Evolutionary conservation across 2,888 invertebrate species (phyloP), one percentile per base, ranked within the genome.

Genomic region (Troilus luridus): DNA sequence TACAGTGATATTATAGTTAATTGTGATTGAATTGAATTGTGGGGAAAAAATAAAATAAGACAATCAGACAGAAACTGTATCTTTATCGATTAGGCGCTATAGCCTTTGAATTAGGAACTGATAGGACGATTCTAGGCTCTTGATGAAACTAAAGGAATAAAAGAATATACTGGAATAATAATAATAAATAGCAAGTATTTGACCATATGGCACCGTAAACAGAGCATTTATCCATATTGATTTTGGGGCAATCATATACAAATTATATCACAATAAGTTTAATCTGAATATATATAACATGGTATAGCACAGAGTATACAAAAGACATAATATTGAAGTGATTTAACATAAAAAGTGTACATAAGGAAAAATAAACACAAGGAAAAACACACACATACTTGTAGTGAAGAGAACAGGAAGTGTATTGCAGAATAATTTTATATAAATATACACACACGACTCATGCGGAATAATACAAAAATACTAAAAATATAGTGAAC

Each of bases 151-250:
- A 1, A 77, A 21, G 27, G 21, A 77, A 10, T 24, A 72, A 27
- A 72, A 72, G 27, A 27, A 67, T 67, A 67, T 67, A 0, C 14
- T 12, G 19, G 27, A 72, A 27, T 11, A 6, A 27, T 5, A 27
- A 3, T 72, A 72, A 1, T 24, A 27, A 27, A n/a, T 17, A 7
- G 17, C 5, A 14, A 14, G 7, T 3, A n/a, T 56, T n/a, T 12
- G 56, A 85, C 21, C 85, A 85, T 85, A 85, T 85, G 85, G 85
- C 85, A 58, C 56, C 21, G 85, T 85, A 85, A 85, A 85, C 85
- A 85, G 56, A 54, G 41, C 56, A 56, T 85, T 56, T 81, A 81
- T 81, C 24, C 21, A 6, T 85, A 85, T 85, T n/a, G 85, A 85
- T 85, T 85, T 56, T 54, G 11, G n/a, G 54, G 56, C 21, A n/a